A percentile compares a stretch with the other conserved stretches of the same genome.
Conservation (phyloP, 2,888 invertebrate genomes). For the Eristalis pertinax region DNA sequence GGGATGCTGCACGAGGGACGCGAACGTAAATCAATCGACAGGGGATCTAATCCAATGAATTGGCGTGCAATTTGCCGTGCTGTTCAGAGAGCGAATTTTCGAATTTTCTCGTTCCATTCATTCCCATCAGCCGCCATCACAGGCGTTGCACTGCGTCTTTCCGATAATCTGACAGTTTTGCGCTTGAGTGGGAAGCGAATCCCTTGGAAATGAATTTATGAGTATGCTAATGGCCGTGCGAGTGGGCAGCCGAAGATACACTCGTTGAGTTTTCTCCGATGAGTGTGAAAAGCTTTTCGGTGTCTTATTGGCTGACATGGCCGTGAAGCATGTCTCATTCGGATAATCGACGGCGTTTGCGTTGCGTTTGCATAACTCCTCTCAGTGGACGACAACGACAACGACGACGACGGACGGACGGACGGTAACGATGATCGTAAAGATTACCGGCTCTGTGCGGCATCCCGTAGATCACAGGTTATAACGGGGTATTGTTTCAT, state of each 20-base stretch:
- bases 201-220: conserved; percentile 24
- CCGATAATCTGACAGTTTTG: conserved; percentile 25
- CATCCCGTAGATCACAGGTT: not conserved
- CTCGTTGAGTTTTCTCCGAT: not conserved
- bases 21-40: conserved; percentile 62
- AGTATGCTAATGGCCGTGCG: conserved; percentile 31
- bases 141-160: too few species aligned
- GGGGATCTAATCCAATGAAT: conserved; percentile 50
- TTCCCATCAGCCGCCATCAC: not conserved
- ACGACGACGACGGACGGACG: not conserved
- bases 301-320: not conserved
- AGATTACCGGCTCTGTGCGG: not conserved
- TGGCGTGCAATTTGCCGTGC: conserved; percentile 52
- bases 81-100: conserved; percentile 17
- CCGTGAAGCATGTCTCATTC: not conserved
- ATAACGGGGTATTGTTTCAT: not conserved
- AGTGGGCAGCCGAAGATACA: not conserved
- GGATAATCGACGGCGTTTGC: not conserved
- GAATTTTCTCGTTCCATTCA: not conserved
- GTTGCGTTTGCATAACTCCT: not conserved
- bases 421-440: not conserved
- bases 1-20: too few species aligned
- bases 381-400: not conserved
- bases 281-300: not conserved
- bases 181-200: conserved; percentile 4